Conservation (phyloP, 2,113 vertebrate species). For the Octodon degus region DNA sequence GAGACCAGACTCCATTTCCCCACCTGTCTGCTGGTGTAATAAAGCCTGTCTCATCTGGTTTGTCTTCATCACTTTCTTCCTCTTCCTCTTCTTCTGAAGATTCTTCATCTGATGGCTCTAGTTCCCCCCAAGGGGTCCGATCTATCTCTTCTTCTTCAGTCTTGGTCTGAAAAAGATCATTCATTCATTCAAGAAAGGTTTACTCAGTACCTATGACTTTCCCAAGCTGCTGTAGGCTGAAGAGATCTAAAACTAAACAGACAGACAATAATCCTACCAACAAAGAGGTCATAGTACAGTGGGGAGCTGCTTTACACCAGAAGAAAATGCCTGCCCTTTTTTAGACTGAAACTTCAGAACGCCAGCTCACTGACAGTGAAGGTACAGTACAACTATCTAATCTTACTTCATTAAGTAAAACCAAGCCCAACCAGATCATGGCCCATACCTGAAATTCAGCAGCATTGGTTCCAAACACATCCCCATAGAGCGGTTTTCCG, state of each 20-base stretch:
- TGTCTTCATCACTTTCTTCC: conserved; percentile 96
- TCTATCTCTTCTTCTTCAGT: conserved; percentile 96
- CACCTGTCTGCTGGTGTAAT: conserved; percentile 96
- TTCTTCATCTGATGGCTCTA: conserved; percentile 95
- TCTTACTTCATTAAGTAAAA: not conserved
- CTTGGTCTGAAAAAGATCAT: conserved; percentile 86
- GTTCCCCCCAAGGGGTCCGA: conserved; percentile 93
- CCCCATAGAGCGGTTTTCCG: conserved; percentile 94
- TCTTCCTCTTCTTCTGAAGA: conserved; percentile 96
- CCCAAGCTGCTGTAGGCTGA: not conserved
- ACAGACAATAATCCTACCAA: not conserved
- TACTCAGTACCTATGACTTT: not conserved
- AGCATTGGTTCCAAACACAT: conserved; percentile 95
- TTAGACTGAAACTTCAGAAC: not conserved
- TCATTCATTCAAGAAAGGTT: not conserved
- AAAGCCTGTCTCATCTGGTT: conserved; percentile 95
- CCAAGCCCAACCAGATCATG: not conserved
- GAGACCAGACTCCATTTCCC: not conserved
- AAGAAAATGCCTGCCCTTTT: not conserved
- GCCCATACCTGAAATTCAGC: conserved; percentile 91
- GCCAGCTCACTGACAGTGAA: not conserved
- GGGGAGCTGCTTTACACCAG: not conserved
- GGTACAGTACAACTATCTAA: not conserved
- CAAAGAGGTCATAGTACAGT: not conserved
- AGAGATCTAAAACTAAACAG: not conserved